A percentile compares a stretch with the other conserved stretches of the same genome.
Evolutionary conservation across 1,140 invertebrate genomes (phyloP).

Genomic region (Calliopsis andreniformis): DNA sequence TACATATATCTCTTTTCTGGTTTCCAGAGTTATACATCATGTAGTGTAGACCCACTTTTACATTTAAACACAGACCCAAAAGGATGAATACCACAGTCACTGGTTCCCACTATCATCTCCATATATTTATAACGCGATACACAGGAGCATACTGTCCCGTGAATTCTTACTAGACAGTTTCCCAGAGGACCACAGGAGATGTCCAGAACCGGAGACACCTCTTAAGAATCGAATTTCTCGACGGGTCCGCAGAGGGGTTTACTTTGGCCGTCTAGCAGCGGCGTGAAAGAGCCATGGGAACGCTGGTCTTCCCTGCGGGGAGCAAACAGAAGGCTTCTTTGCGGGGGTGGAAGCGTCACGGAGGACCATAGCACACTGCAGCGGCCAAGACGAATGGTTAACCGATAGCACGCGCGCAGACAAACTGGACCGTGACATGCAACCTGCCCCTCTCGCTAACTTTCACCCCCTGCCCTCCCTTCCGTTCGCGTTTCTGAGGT

Average conservation of each 20-base stretch:
- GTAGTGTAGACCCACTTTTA: too few relatives aligned
- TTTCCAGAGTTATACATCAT: too few relatives aligned
- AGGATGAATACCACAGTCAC: background rate
- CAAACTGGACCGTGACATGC: conserved; percentile 64
- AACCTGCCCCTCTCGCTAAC: conserved; percentile 30
- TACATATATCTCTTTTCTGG: too few relatives aligned
- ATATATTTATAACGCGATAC: conserved; percentile 4
- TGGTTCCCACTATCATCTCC: background rate
- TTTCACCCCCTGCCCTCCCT: background rate
- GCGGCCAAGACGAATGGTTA: conserved; percentile 65
- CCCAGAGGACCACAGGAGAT: background rate
- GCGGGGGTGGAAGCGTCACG: conserved; percentile 20
- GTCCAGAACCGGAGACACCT: conserved; percentile 18
- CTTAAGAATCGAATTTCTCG: conserved; percentile 56
- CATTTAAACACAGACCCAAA: too few relatives aligned
- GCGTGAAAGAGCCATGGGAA: conserved; percentile 33
- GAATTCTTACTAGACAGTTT: background rate
- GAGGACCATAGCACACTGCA: conserved; percentile 38
- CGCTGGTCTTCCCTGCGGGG: conserved; percentile 38
- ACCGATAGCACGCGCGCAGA: conserved; percentile 64
- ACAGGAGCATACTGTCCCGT: background rate
- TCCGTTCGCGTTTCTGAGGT: background rate
- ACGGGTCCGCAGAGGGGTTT: conserved; percentile 21
- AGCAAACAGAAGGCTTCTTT: conserved; percentile 44
- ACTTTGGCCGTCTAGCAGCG: background rate